A percentile compares a stretch with the other conserved stretches of the same genome.
These are phyloP conservation scores for Alcedo quadribrachys DNA, from an alignment of 2,797 vertebrate species.

Conservation along the genomic window DNA sequence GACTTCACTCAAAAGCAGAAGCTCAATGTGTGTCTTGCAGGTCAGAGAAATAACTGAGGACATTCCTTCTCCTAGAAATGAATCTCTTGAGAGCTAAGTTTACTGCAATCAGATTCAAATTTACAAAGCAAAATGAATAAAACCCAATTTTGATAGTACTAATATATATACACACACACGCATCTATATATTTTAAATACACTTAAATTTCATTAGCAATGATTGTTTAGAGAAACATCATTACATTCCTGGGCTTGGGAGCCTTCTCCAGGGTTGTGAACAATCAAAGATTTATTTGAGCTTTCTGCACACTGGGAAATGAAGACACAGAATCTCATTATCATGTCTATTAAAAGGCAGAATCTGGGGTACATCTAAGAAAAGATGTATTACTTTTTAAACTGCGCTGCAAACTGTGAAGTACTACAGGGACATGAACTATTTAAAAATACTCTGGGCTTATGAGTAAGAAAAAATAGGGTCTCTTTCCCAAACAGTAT, in stretches of 20 bases:
- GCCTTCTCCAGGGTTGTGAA: slow-evolving; percentile 82
- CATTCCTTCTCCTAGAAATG: slow-evolving; percentile 53
- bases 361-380: slow-evolving; percentile 85
- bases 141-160: slow-evolving; percentile 42
- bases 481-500: slow-evolving; percentile 67
- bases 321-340: slow-evolving; percentile 84
- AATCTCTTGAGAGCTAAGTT: slow-evolving; percentile 44
- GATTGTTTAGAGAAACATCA: slow-evolving; percentile 78
- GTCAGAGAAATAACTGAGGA: slow-evolving; percentile 55
- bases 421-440: slow-evolving; percentile 82
- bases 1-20: slow-evolving; percentile 20
- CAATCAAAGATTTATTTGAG: slow-evolving; percentile 83
- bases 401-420: slow-evolving; percentile 79
- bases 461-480: slow-evolving; percentile 65
- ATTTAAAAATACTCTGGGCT: slow-evolving; percentile 81
- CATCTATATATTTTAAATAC: slow-evolving; percentile 67
- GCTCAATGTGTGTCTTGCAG: slow-evolving; percentile 9
- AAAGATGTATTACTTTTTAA: slow-evolving; percentile 84
- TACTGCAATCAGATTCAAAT: slow-evolving; percentile 52
- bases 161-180: slow-evolving; percentile 42
- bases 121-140: slow-evolving; percentile 51
- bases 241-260: slow-evolving; percentile 69
- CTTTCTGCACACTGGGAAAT: slow-evolving; percentile 83
- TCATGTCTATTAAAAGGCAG: slow-evolving; percentile 85
- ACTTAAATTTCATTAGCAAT: slow-evolving; percentile 77